Evolutionary conservation across 2,797 vertebrate genomes (phyloP), one percentile per base, ranked within the genome.

Genomic region (Gallirallus australis): DNA sequence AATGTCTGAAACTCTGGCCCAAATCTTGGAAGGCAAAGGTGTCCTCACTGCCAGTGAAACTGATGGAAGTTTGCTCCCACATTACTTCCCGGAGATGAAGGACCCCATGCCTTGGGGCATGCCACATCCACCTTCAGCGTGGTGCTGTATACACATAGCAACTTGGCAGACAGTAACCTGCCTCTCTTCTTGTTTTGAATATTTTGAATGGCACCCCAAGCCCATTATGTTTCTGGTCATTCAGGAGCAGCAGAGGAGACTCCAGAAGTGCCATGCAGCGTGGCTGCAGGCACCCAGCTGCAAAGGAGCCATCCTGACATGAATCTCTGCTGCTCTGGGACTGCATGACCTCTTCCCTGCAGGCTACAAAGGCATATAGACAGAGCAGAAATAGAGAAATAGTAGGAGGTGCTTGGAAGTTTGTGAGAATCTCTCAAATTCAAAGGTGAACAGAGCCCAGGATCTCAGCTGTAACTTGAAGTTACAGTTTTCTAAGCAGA

Each of bases 221-320:
- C 33, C 25, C 39, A 0, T 42, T 42, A 2, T 9, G 13, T 54
- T 24, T 86, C 64, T 48, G 56, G 33, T 7, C 17, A 20, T 1
- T 1, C 37, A 31, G 72, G 42, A 14, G 2, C 48, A 75, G 25
- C 45, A 37, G 42, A 15, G 66, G 31, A 73, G 17, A 6, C 47
- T 35, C 11, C 37, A 21, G 20, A 39, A 4, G 2, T 6, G 28
- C 6, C 1, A 1, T 9, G 25, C 1, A 3, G 12, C 4, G 1
- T 4, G 23, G 27, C 24, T 82, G 37, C 33, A 35, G 57, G 33
- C 40, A 39, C 9, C 0, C 3, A 28, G 47, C 40, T n/a, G 48
- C n/a, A 13, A 45, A 56, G 35, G 21, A 83, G 8, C 39, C 5
- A 2, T 7, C 3, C 23, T 30, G 31, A 18, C 4, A 2, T 4